Conservation (phyloP, 1,140 invertebrate genomes). For the Calycopis cecrops region DNA sequence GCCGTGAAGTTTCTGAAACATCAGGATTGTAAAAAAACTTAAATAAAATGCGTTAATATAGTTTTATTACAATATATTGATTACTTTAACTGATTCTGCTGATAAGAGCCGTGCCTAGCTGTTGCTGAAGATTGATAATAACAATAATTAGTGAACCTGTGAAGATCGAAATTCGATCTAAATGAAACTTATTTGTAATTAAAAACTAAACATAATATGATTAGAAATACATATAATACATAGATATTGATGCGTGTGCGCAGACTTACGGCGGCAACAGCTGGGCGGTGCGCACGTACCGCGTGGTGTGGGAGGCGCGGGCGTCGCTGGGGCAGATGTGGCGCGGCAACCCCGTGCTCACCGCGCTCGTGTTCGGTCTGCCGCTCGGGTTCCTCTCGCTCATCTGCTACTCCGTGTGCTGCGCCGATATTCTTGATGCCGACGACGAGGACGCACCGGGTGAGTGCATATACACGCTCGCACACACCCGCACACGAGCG, state of each 20-base stretch:
- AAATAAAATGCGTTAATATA: too few relatives aligned
- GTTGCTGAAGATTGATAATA: too few relatives aligned
- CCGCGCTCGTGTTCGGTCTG: conserved; percentile 90
- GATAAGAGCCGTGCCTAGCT: too few relatives aligned
- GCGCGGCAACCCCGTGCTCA: conserved; percentile 92
- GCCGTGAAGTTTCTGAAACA: too few relatives aligned
- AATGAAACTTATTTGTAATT: too few relatives aligned
- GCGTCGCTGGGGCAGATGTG: conserved; percentile 89
- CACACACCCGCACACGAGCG: too few relatives aligned
- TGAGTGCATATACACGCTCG: conserved; percentile 19
- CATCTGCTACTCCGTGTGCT: conserved; percentile 95
- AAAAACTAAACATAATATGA: too few relatives aligned
- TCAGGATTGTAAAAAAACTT: too few relatives aligned
- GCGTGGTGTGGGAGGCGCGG: conserved; percentile 86
- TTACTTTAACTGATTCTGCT: too few relatives aligned
- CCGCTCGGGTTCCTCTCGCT: conserved; percentile 94
- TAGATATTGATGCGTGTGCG: conserved; percentile 11
- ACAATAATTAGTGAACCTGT: too few relatives aligned
- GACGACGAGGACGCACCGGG: conserved; percentile 80
- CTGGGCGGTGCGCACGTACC: conserved; percentile 81
- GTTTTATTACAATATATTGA: too few relatives aligned
- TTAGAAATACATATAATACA: neutral
- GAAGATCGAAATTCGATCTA: too few relatives aligned
- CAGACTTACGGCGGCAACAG: conserved; percentile 89
- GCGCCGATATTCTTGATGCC: conserved; percentile 94